Base-by-base conservation (phyloP, 2,888 invertebrate genomes). In the Torymus texanus region DNA sequence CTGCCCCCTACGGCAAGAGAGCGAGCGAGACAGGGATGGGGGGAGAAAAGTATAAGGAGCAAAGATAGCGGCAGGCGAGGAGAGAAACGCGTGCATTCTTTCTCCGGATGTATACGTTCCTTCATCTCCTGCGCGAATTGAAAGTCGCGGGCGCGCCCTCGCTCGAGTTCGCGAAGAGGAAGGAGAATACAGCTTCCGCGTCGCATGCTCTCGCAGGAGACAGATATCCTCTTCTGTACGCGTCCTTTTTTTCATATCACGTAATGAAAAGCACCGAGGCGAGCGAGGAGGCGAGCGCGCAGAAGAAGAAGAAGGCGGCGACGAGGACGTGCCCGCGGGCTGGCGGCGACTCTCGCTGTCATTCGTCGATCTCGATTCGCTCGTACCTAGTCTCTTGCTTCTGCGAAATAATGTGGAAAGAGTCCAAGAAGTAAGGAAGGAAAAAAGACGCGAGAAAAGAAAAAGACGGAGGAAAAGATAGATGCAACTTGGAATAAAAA, bases 201-300 rank as follows among this genome's bases (percentile, higher is more conserved):
- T 65, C 67, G 50, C 14, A 41, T 29, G 14, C 66, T 56, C 55
- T 12, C 14, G 53, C 16, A 29, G 62, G 55, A 65, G 70, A 70
- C 70, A 75, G 74, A 75, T 62, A 80, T 71, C 61, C 18, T 65
- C 53, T 21, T 24, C 65, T 29, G 53, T 56, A 14, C 13, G 50
- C 50, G 21, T n/a, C 41, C 50, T 61, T 55, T 75, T 76, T 14
- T 65, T 67, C 82, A 78, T 67, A 56, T 68, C 65, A 56, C 66
- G 70, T 78, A 80, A 82, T 82, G 82, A 82, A 82, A 82, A 82
- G 72, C 80, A 62, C 65, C 73, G 65, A 59, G 63, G 50, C 51
- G 29, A 50, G 51, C 4, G 12, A n/a, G 13, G 65, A 59, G 63
- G 50, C 51, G 29, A 50, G 51, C 4, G 12, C 24, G 13, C 10